These are phyloP conservation scores for Pediacus dermestoides DNA, from an alignment of 2,888 invertebrate genomes.

Conservation along the genomic window DNA sequence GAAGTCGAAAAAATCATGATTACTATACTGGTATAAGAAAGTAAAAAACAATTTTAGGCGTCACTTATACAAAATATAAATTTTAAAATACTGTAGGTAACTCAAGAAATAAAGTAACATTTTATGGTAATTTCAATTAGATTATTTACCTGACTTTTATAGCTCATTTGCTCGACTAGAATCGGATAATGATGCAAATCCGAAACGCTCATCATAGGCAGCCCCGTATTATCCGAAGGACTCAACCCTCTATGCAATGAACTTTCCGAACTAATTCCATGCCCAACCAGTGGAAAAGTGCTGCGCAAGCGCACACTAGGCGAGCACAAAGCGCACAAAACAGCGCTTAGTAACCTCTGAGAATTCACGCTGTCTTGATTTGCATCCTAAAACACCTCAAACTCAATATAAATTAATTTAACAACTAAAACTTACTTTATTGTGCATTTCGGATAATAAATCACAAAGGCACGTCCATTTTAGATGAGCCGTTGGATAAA, in stretches of 20 bases:
- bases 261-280: constrained; percentile 43
- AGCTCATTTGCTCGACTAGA: constrained; percentile 74
- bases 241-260: constrained; percentile 58
- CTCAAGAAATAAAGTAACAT: not conserved
- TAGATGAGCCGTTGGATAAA: constrained; percentile 88
- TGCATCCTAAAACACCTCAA: constrained; percentile 46
- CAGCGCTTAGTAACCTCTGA: constrained; percentile 70
- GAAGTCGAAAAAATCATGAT: too few species aligned
- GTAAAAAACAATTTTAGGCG: too few species aligned
- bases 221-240: constrained; percentile 66
- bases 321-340: constrained; percentile 80
- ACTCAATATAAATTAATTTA: constrained; percentile 27
- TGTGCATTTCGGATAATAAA: constrained; percentile 66
- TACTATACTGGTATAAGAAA: too few species aligned
- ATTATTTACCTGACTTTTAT: constrained; percentile 58
- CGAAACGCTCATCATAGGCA: constrained; percentile 63
- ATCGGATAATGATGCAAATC: constrained; percentile 73
- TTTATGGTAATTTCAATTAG: not conserved
- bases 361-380: constrained; percentile 46
- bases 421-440: constrained; percentile 57
- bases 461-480: constrained; percentile 93
- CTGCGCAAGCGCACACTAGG: constrained; percentile 70
- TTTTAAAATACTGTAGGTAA: too few species aligned
- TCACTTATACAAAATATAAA: too few species aligned
- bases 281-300: constrained; percentile 67